Conservation (phyloP, 2,888 invertebrate genomes). For the Steinernema carpocapsae region DNA sequence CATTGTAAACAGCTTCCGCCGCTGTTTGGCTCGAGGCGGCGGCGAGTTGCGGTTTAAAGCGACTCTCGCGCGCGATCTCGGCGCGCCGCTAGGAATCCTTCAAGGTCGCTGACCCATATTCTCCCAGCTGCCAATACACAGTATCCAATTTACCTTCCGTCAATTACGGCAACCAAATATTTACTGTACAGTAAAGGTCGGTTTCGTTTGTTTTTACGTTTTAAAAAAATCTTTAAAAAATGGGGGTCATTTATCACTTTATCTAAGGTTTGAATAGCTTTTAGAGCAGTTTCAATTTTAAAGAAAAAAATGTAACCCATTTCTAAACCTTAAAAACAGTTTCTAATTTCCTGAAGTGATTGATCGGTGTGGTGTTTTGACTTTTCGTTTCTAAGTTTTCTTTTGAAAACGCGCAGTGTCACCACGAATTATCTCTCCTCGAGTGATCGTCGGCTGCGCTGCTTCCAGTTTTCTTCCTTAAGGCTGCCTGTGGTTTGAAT, state of each 20-base stretch:
- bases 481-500: too few relatives aligned
- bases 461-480: too few relatives aligned
- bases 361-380: too few relatives aligned
- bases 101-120: slow-evolving; percentile 29
- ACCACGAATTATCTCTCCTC: too few relatives aligned
- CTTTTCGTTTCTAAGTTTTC: too few relatives aligned
- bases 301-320: neutral
- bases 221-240: too few relatives aligned
- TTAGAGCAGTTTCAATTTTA: neutral
- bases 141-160: slow-evolving; percentile 24
- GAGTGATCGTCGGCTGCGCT: too few relatives aligned
- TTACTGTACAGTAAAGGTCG: neutral
- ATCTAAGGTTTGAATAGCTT: too few relatives aligned
- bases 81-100: slow-evolving; percentile 12
- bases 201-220: neutral
- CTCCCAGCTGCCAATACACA: slow-evolving; percentile 12
- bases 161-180: slow-evolving; percentile 25
- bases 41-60: slow-evolving; percentile 16
- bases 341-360: neutral
- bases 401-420: too few relatives aligned
- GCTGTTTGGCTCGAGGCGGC: too few relatives aligned
- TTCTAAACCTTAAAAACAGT: neutral
- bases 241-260: too few relatives aligned
- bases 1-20: slow-evolving; percentile 6
- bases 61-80: neutral